Evolutionary conservation across 2,797 vertebrate species (phyloP).

Genomic region (Gobionotothen gibberifrons): DNA sequence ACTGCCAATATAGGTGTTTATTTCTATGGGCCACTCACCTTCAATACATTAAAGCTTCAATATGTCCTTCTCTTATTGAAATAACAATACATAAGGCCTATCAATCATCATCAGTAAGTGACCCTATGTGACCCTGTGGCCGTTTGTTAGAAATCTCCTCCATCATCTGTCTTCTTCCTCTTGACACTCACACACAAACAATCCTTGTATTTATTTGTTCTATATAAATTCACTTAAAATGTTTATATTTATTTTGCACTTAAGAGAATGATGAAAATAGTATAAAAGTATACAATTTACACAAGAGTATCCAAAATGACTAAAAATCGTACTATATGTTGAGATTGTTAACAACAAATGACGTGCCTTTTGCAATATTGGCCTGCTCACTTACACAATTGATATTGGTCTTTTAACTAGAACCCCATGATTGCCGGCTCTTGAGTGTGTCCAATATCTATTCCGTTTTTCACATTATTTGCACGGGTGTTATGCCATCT

Average conservation of each 20-base stretch:
- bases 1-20: constrained; percentile 15
- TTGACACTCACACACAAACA: not conserved
- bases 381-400: not conserved
- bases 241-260: too few relatives aligned
- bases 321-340: too few relatives aligned
- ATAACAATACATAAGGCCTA: not conserved
- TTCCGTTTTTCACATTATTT: constrained; percentile 1
- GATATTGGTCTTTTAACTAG: not conserved
- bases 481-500: not conserved
- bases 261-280: too few relatives aligned
- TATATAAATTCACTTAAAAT: too few relatives aligned
- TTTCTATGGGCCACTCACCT: constrained; percentile 9
- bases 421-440: not conserved
- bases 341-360: too few relatives aligned
- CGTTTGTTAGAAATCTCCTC: not conserved
- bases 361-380: too few relatives aligned
- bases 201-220: not conserved
- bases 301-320: too few relatives aligned
- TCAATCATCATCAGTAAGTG: not conserved
- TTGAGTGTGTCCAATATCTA: not conserved
- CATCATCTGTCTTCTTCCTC: not conserved
- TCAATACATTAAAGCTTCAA: not conserved
- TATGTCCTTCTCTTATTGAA: not conserved
- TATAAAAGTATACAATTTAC: too few relatives aligned
- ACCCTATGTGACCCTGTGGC: not conserved